These are phyloP conservation scores for Elaphurus davidianus DNA, from an alignment of 2,113 vertebrate genomes.

Conservation along the genomic window DNA sequence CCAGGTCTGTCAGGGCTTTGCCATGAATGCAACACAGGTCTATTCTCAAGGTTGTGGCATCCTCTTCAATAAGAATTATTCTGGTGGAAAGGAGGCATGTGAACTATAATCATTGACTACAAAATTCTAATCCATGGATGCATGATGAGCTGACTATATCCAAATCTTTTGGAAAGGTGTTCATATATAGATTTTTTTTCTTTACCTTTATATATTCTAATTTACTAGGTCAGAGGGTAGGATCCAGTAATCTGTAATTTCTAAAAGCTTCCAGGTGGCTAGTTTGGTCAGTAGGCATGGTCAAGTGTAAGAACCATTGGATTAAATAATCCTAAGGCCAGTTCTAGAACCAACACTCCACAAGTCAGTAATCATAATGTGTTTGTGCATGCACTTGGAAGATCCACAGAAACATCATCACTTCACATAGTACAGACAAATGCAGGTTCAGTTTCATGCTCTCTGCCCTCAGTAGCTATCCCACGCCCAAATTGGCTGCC, in stretches of 20 bases:
- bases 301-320: not conserved
- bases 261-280: not conserved
- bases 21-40: not conserved
- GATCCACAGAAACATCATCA: not conserved
- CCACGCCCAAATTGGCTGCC: slow-evolving; percentile 64
- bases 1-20: not conserved
- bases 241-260: not conserved
- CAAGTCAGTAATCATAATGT: accelerated
- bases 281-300: not conserved
- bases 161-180: not conserved
- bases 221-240: not conserved
- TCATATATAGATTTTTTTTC: not conserved
- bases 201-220: not conserved
- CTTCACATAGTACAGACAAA: not conserved
- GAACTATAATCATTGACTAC: not conserved
- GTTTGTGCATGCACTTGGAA: not conserved
- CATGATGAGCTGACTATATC: not conserved
- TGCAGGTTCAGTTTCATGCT: slow-evolving; percentile 66
- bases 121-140: not conserved
- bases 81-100: not conserved
- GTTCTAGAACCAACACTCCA: not conserved
- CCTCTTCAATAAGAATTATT: not conserved
- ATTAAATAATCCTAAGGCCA: not conserved
- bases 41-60: not conserved
- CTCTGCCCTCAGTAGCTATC: slow-evolving; percentile 49